Evolutionary conservation across 53 echinoderm and acorn worm species (phyloP), one percentile per base, ranked within the genome.

Genomic region (Paelopatides confundens): DNA sequence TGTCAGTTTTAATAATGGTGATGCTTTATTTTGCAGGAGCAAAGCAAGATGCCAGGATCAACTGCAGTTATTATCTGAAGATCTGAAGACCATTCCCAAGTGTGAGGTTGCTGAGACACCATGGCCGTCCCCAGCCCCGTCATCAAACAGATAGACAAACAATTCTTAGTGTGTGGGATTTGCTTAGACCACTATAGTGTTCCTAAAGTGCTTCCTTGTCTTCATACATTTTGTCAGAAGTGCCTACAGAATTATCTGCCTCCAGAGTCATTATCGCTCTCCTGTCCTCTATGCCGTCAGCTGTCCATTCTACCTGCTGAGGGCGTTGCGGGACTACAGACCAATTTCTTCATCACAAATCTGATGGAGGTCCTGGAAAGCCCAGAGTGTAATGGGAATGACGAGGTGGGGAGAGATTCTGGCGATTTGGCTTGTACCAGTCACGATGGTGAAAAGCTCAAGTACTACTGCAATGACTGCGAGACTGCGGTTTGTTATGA

Each of bases 101-200:
- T 87, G 52, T 85, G 50, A 52, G 48, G 23, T 63, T 78, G 34
- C 76, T 84, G 85, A 89, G 89, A 86, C 91, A 94, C 76, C 87
- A 93, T 93, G 89, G 91, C 96, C 85, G 93, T 93, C 47, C 96
- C 94, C 92, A 97, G 98, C 91, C 98, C 98, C 21, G 98, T 97
- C 66, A 94, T 97, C 95, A 95, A 95, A 88, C 98, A 97, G 87
- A 97, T 97, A 69, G 98, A 97, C 92, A 97, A 95, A 82, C 98
- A 95, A 86, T 97, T 95, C 89, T 91, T 97, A 6, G 95, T 95
- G 13, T 97, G 98, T 85, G 98, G 98, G 54, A 97, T 97, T 88
- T 97, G 98, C 69, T 88, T 97, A 81, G 98, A 97, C 66, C 98
- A 95, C 76, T 97, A 97, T 90, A 93, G 90, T 82, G 81, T 93